phyloP scores from a whole-genome alignment of 2,888 invertebrate genomes.

The Nomada ruficornis region DNA sequence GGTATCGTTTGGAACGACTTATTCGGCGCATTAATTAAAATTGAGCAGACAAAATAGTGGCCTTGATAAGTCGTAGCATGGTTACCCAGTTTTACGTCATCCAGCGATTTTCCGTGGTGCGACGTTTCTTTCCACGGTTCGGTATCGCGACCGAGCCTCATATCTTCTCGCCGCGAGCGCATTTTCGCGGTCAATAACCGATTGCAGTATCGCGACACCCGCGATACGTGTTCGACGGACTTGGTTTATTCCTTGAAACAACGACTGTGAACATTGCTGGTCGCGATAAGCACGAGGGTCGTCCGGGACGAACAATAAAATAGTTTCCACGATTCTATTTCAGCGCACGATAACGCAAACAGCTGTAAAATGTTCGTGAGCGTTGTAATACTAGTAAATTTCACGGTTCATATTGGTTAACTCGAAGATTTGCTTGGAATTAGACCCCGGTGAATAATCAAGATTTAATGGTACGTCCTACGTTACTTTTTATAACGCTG shows the following conservation, averaged over 20 bases:
- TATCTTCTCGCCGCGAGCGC: conserved; percentile 37
- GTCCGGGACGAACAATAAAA: background rate
- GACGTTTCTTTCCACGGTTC: conserved; percentile 45
- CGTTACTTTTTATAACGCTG: conserved; percentile 5
- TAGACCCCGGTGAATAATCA: background rate
- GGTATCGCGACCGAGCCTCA: conserved; percentile 33
- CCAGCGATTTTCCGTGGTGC: conserved; percentile 34
- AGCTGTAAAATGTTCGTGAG: background rate
- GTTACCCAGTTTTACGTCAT: conserved; percentile 58
- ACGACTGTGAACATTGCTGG: conserved; percentile 9
- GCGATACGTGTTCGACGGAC: conserved; percentile 19
- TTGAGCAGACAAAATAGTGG: conserved; percentile 16
- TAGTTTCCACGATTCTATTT: background rate
- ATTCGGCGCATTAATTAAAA: background rate
- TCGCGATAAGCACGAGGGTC: conserved; percentile 19
- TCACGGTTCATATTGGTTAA: background rate
- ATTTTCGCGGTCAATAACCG: conserved; percentile 77
- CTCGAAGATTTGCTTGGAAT: background rate
- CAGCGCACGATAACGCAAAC: background rate
- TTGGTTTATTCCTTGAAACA: conserved; percentile 46
- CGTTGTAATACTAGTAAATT: background rate
- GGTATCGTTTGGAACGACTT: background rate
- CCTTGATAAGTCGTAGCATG: conserved; percentile 46
- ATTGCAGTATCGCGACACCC: conserved; percentile 70
- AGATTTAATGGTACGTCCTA: background rate